Evolutionary conservation across 2,888 invertebrate species (phyloP), one percentile per base, ranked within the genome.

Genomic region (Diadromus collaris): DNA sequence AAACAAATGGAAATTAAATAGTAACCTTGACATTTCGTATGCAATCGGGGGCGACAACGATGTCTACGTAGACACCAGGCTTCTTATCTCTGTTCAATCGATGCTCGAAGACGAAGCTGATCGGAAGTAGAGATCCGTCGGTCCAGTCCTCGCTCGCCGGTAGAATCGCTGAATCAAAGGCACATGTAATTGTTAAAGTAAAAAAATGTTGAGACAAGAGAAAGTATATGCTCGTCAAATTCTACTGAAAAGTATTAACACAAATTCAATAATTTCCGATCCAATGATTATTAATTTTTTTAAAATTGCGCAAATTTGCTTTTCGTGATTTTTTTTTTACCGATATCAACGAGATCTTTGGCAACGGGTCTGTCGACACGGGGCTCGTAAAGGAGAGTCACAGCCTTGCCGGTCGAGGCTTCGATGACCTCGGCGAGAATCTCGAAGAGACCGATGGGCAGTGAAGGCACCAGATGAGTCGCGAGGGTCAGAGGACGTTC

Each of bases 31-130:
- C 82, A 34, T 86, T 82, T 24, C 83, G 75, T 6, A 85, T 84
- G 34, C 84, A 82, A 78, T 89, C 88, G 1, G 81, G 79, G 2
- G 87, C 83, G 13, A 88, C 83, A 13, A 89, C 81, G 38, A 89
- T 78, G 21, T 89, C 89, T 2, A 82, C 86, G 72, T 87, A 89
- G 5, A 89, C 81, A 0, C 71, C 80, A 0, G 89, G 84, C 5
- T 81, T 83, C 9, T 84, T 84, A 5, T 68, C 76, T 63, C 83
- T 86, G 60, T 89, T 89, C 21, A 86, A 68, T 38, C 78, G 83
- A 79, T 89, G 89, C 19, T 87, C 82, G 60, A 89, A 89, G 21
- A 87, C 85, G n/a, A 89, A 86, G 54, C 86, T 86, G 2, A 85
- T 81, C 0, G 89, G 86, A 46, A 89, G 70, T 2, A 89, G 81